Conservation (phyloP, 2,113 vertebrate genomes). For the Clarias gariepinus region DNA sequence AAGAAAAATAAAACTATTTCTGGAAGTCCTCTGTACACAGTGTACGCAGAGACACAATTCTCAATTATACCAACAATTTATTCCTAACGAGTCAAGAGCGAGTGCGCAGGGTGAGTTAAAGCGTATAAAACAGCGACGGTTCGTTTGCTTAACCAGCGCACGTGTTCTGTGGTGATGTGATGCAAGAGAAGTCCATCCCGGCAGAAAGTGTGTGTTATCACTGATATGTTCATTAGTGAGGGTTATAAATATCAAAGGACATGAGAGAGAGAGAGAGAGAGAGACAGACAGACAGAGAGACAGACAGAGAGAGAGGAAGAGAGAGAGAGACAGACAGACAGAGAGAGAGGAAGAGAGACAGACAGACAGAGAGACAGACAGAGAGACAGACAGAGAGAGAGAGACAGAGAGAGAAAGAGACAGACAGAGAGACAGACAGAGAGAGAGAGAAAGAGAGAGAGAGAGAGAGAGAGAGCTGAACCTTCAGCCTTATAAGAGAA, state of each 20-base stretch:
- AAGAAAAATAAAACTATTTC: neutral
- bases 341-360: neutral
- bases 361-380: neutral
- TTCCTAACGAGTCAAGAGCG: neutral
- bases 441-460: too few relatives aligned
- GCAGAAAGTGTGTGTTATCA: neutral
- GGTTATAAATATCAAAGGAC: neutral
- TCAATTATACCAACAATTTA: neutral
- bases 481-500: neutral
- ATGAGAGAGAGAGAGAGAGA: neutral
- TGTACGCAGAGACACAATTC: neutral
- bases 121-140: neutral
- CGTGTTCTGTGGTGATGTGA: neutral
- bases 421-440: neutral
- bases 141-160: neutral
- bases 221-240: neutral
- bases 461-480: neutral
- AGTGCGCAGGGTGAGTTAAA: neutral
- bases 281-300: neutral
- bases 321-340: neutral
- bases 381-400: conserved; percentile 13
- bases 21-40: neutral
- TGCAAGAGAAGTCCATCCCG: neutral
- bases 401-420: neutral
- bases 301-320: neutral